Evolutionary conservation across 2,888 invertebrate species (phyloP).

Genomic region (Nipponacmea schrenckii): DNA sequence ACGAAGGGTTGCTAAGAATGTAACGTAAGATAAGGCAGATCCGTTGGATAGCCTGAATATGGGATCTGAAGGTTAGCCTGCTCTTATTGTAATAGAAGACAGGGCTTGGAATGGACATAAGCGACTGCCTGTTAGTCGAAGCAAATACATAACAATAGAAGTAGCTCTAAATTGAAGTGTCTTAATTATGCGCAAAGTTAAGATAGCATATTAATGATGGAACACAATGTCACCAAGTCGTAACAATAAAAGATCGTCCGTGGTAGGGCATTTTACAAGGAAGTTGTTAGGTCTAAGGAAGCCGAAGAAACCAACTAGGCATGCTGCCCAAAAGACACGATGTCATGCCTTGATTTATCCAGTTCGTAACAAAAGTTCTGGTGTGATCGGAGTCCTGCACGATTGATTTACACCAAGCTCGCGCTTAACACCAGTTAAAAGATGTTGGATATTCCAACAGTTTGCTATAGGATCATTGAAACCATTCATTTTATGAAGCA

Average conservation of each 20-base stretch:
- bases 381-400: not conserved
- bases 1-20: too few relatives aligned
- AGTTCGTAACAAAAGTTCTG: not conserved
- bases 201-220: not conserved
- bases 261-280: too few relatives aligned
- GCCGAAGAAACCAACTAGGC: too few relatives aligned
- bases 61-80: too few relatives aligned
- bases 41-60: too few relatives aligned
- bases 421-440: not conserved
- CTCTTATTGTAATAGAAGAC: too few relatives aligned
- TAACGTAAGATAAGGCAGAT: too few relatives aligned
- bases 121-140: not conserved
- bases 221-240: too few relatives aligned
- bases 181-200: not conserved
- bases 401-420: not conserved
- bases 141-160: not conserved
- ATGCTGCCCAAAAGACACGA: too few relatives aligned
- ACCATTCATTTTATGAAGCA: not conserved
- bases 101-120: not conserved
- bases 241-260: too few relatives aligned
- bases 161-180: not conserved
- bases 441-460: not conserved
- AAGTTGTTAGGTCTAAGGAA: too few relatives aligned
- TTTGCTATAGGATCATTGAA: not conserved
- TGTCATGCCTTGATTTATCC: too few relatives aligned